Conservation (phyloP, 1,140 invertebrate species). For the Aphelinus atriplicis region DNA sequence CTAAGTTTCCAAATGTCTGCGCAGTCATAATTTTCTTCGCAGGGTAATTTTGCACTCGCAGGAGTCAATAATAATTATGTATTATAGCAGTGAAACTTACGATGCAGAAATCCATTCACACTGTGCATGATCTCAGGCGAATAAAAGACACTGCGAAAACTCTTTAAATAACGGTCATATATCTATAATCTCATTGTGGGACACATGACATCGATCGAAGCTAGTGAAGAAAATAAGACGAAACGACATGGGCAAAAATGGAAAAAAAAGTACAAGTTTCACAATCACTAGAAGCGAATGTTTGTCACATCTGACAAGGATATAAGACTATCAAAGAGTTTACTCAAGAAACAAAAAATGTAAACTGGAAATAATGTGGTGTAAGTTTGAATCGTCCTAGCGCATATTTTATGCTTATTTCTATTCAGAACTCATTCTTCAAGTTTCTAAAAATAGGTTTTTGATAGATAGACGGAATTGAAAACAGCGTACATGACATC, state of each 20-base stretch:
- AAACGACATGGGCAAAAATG: too few species aligned
- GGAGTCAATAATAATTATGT: slow-evolving; percentile 63
- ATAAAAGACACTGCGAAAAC: slow-evolving; percentile 27
- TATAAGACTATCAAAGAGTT: too few species aligned
- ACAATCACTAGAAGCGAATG: too few species aligned
- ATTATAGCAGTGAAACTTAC: slow-evolving; percentile 61
- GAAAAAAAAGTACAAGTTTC: neutral
- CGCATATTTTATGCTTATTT: too few species aligned
- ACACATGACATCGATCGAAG: slow-evolving; percentile 28
- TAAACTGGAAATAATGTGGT: too few species aligned
- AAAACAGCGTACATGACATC: too few species aligned
- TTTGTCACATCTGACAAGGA: too few species aligned
- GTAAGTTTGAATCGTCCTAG: too few species aligned
- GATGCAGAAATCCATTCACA: slow-evolving; percentile 55
- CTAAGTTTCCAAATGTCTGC: neutral
- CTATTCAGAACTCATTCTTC: too few species aligned
- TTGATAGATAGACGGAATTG: too few species aligned
- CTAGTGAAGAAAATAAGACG: neutral
- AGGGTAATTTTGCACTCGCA: slow-evolving; percentile 45
- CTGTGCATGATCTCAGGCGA: slow-evolving; percentile 47
- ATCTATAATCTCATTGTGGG: slow-evolving; percentile 1
- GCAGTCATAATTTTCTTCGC: slow-evolving; percentile 43
- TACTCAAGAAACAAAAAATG: too few species aligned
- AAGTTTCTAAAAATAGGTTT: too few species aligned
- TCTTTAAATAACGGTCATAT: slow-evolving; percentile 16